Conservation (phyloP, 1,140 invertebrate genomes). For the Macrostomum lignano region DNA sequence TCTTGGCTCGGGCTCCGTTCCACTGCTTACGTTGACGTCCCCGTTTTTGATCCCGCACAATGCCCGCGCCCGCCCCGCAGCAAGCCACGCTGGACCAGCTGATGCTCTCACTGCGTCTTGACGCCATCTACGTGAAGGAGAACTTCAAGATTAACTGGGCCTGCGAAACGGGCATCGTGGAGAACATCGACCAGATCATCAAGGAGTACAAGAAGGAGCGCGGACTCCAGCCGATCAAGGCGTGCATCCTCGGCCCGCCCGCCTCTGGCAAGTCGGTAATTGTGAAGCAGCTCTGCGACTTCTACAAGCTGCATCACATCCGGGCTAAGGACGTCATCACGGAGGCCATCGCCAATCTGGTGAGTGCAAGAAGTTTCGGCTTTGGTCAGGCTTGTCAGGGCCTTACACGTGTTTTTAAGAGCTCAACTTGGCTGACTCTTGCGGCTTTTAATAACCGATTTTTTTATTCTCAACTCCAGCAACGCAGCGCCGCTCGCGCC, state of each 20-base stretch:
- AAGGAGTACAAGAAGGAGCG: conserved; percentile 36
- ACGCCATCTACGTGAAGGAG: conserved; percentile 36
- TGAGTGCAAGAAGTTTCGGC: no score
- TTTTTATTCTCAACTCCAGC: not conserved
- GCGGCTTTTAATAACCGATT: not conserved
- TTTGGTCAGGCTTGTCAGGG: no score
- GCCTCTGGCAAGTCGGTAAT: conserved; percentile 38
- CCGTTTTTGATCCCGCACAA: not conserved
- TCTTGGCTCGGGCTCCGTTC: no score
- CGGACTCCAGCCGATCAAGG: conserved; percentile 33
- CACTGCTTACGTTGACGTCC: no score
- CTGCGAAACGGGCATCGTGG: conserved; percentile 33
- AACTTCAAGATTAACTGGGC: conserved; percentile 34
- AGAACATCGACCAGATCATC: conserved; percentile 34
- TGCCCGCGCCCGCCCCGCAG: conserved; percentile 9
- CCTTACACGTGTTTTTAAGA: no score
- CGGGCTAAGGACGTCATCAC: conserved; percentile 26
- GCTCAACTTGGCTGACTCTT: not conserved
- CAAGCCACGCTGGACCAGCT: conserved; percentile 27
- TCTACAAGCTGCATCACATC: conserved; percentile 29
- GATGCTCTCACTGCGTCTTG: conserved; percentile 32
- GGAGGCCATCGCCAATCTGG: conserved; percentile 18
- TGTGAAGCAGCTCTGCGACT: conserved; percentile 33
- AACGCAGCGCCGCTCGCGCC: conserved; percentile 1
- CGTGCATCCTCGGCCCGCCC: conserved; percentile 40